Conservation (phyloP, 2,888 invertebrate species). For the Hydrotaea diabolus region DNA sequence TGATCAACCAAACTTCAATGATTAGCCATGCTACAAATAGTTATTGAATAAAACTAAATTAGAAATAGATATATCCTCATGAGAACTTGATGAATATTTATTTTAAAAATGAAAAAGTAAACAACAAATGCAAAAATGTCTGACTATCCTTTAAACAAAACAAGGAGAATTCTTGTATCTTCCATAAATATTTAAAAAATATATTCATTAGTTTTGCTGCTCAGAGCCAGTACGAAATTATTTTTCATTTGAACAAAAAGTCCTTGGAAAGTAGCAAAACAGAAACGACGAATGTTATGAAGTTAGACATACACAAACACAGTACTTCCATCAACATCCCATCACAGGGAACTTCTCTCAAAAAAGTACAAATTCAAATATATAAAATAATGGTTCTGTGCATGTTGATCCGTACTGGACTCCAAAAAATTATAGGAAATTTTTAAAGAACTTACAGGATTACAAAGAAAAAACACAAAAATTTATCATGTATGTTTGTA, state of each 20-base stretch:
- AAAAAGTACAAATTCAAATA: too few species aligned
- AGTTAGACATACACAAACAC: too few species aligned
- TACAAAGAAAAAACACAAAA: not conserved
- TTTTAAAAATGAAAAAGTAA: not conserved
- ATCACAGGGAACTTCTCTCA: too few species aligned
- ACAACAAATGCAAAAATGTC: too few species aligned
- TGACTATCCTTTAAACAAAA: not conserved
- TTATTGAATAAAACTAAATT: not conserved
- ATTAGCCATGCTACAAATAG: too few species aligned
- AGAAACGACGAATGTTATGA: too few species aligned
- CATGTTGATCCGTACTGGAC: not conserved
- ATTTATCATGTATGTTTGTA: not conserved
- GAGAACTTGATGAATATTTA: constrained; percentile 5
- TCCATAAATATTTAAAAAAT: not conserved
- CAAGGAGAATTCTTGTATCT: not conserved
- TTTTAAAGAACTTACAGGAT: too few species aligned
- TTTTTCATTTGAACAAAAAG: not conserved
- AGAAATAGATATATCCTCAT: not conserved
- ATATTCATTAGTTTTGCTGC: not conserved
- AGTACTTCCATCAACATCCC: too few species aligned
- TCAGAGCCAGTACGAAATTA: too few species aligned
- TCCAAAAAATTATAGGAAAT: too few species aligned
- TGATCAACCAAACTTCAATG: too few species aligned
- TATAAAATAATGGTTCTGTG: not conserved
- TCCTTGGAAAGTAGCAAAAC: not conserved